These are phyloP conservation scores for Otocyon megalotis DNA, from an alignment of 2,113 vertebrate genomes.

Conservation along the genomic window DNA sequence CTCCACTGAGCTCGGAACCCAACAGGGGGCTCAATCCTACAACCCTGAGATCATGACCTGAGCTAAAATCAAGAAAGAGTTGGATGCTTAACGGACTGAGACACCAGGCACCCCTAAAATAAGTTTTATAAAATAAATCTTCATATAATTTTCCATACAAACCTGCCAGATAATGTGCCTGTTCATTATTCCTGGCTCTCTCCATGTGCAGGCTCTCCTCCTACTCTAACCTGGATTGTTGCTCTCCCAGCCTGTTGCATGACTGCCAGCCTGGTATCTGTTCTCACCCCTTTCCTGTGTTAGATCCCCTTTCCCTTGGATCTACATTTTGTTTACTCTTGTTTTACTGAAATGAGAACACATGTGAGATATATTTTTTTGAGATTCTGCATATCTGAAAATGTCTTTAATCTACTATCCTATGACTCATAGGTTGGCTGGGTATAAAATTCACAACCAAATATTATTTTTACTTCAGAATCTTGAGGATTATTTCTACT, in stretches of 20 bases:
- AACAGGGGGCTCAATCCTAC: not conserved
- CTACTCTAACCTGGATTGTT: not conserved
- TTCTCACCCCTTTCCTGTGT: not conserved
- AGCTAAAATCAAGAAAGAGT: not conserved
- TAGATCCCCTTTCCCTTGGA: not conserved
- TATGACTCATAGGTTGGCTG: not conserved
- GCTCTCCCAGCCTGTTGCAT: not conserved
- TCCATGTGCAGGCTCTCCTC: not conserved
- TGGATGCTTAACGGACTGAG: not conserved
- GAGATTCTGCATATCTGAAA: not conserved
- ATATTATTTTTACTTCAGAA: not conserved
- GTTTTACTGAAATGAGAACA: not conserved
- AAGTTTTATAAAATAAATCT: conserved; percentile 11
- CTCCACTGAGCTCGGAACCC: not conserved
- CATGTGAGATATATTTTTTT: not conserved
- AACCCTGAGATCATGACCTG: not conserved
- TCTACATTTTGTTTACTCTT: not conserved
- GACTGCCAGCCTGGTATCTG: not conserved
- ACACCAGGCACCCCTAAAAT: not conserved
- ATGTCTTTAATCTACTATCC: not conserved
- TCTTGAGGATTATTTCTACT: conserved; percentile 7
- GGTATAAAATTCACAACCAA: conserved; percentile 47
- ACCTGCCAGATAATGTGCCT: not conserved
- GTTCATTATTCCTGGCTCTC: not conserved
- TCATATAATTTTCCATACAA: not conserved